Conservation (phyloP, 2,888 invertebrate species). For the Ophion ellenae region DNA sequence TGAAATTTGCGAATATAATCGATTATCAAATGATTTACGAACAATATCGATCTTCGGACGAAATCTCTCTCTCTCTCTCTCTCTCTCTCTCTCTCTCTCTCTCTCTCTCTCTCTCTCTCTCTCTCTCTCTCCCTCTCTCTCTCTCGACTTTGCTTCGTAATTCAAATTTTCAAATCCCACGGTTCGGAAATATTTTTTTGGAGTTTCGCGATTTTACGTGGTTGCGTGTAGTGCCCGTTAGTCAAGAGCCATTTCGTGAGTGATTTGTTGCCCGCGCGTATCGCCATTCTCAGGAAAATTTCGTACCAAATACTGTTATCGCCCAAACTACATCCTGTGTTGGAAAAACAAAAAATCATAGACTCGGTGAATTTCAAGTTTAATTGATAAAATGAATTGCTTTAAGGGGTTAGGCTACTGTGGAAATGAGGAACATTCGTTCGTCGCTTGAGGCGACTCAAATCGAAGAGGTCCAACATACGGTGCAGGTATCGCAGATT, state of each 20-base stretch:
- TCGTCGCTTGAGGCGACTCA: no score
- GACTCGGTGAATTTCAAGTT: neutral
- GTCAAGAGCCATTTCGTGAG: slow-evolving; percentile 68
- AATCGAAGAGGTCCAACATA: no score
- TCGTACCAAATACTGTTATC: slow-evolving; percentile 66
- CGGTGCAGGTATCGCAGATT: no score
- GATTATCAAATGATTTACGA: neutral
- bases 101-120: neutral
- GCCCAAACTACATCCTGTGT: slow-evolving; percentile 66
- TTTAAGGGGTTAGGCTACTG: neutral
- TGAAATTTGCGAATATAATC: neutral
- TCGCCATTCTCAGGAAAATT: slow-evolving; percentile 65
- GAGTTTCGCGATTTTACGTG: neutral
- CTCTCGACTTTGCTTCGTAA: neutral
- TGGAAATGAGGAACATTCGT: no score
- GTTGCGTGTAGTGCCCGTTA: neutral
- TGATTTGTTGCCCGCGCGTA: slow-evolving; percentile 57
- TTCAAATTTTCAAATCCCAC: neutral
- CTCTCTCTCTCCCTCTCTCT: neutral
- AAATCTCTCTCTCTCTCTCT: neutral
- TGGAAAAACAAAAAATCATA: neutral
- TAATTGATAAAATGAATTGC: neutral
- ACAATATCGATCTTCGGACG: neutral
- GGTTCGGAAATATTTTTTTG: neutral
- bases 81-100: neutral